These are phyloP conservation scores for Baccha elongata DNA, from an alignment of 2,888 invertebrate genomes.

Conservation along the genomic window DNA sequence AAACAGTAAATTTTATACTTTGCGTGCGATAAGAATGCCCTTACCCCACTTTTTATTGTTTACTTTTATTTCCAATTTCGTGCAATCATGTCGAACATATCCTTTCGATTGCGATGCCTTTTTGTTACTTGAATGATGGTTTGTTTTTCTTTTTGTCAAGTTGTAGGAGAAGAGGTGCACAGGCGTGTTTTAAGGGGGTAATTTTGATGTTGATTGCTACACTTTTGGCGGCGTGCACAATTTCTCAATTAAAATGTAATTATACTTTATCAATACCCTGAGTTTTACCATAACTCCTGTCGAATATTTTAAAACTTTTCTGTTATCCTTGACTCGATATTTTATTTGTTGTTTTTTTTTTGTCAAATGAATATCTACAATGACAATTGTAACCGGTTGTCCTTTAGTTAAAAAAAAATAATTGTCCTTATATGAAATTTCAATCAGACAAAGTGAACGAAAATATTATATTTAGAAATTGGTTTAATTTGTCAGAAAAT, in stretches of 20 bases:
- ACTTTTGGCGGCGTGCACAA: slow-evolving; percentile 35
- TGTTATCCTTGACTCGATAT: slow-evolving; percentile 15
- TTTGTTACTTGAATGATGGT: slow-evolving; percentile 41
- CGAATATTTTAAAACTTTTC: slow-evolving; percentile 13
- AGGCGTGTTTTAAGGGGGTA: not conserved
- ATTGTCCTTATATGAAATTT: slow-evolving; percentile 16
- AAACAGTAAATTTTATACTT: slow-evolving; percentile 34
- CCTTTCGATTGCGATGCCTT: slow-evolving; percentile 42
- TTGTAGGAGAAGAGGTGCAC: not conserved
- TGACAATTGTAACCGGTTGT: not conserved
- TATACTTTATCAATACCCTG: slow-evolving; percentile 55
- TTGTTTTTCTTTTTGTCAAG: slow-evolving; percentile 1
- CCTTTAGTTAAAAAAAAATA: not conserved
- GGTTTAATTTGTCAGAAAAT: not conserved
- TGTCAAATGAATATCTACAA: not conserved
- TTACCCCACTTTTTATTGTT: not conserved
- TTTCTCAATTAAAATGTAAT: slow-evolving; percentile 72
- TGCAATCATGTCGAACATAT: slow-evolving; percentile 57
- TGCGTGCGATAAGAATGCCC: slow-evolving; percentile 62
- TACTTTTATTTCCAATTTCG: slow-evolving; percentile 26
- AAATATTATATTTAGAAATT: slow-evolving; percentile 3
- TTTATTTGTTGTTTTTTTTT: slow-evolving; percentile 3
- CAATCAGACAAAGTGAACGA: slow-evolving; percentile 33
- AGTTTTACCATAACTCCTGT: not conserved
- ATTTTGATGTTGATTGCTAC: slow-evolving; percentile 2